Conservation (phyloP, 2,113 vertebrate genomes). For the Athene cunicularia region DNA sequence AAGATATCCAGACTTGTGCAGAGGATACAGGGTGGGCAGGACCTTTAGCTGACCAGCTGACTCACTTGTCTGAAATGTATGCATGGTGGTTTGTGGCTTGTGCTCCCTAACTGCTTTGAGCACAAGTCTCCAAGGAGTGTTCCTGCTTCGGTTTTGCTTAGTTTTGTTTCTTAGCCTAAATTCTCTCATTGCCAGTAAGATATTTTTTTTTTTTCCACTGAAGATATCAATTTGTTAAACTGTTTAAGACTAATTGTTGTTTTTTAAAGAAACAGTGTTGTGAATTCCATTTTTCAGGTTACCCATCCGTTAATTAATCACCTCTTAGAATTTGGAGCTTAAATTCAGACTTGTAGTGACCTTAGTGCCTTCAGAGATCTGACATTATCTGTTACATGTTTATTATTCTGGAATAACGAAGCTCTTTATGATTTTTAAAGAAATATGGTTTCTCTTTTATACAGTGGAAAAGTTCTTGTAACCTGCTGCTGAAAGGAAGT, state of each 20-base stretch:
- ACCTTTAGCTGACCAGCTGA: constrained; percentile 4
- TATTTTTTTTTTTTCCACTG: neutral
- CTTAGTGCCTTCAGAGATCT: neutral
- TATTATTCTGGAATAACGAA: neutral
- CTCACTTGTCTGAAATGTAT: neutral
- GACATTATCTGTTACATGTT: neutral
- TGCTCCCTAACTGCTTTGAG: neutral
- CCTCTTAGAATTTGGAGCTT: neutral
- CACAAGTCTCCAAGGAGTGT: neutral
- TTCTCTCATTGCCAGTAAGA: neutral
- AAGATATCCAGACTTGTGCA: neutral
- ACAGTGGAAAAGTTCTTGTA: neutral
- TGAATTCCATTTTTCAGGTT: neutral
- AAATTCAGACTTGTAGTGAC: neutral
- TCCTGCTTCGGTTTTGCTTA: neutral
- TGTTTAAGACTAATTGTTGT: neutral
- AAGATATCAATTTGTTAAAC: neutral
- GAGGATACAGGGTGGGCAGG: neutral
- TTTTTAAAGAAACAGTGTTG: neutral
- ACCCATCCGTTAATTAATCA: neutral
- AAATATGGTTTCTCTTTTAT: neutral
- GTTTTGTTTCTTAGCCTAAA: neutral
- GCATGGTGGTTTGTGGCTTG: neutral
- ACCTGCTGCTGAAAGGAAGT: neutral
- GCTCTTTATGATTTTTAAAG: neutral